Conservation (phyloP, 1,140 invertebrate genomes). For the Brachystomella parvula region DNA sequence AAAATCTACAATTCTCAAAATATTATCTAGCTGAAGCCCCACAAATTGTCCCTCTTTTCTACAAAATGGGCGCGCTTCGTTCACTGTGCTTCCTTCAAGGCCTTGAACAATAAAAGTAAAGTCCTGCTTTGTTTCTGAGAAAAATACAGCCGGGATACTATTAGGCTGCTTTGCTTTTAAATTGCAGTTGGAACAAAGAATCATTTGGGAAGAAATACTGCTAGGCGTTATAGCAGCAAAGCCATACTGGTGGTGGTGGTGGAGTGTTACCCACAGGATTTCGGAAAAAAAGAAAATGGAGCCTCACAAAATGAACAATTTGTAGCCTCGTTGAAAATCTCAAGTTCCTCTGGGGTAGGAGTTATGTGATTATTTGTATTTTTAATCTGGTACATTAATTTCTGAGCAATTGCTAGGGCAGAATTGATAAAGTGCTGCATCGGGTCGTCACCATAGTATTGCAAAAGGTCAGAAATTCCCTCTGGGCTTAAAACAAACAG, state of each 20-base stretch:
- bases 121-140: background rate
- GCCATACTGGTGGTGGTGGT: background rate
- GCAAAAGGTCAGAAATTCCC: background rate
- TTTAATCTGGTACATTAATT: background rate
- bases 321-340: background rate
- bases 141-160: background rate
- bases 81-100: background rate
- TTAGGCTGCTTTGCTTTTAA: background rate
- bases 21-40: background rate
- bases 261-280: background rate
- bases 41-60: background rate
- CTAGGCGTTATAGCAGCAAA: background rate
- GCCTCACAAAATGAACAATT: background rate
- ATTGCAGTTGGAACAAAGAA: background rate
- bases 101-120: background rate
- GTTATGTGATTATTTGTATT: background rate
- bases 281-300: background rate
- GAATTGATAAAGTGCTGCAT: background rate
- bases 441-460: background rate
- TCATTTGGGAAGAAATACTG: background rate
- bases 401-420: background rate
- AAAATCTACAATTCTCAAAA: background rate
- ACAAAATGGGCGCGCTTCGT: background rate
- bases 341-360: background rate
- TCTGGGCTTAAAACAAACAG: background rate